Conservation (phyloP, 2,113 vertebrate genomes). For the Poecile atricapillus region DNA sequence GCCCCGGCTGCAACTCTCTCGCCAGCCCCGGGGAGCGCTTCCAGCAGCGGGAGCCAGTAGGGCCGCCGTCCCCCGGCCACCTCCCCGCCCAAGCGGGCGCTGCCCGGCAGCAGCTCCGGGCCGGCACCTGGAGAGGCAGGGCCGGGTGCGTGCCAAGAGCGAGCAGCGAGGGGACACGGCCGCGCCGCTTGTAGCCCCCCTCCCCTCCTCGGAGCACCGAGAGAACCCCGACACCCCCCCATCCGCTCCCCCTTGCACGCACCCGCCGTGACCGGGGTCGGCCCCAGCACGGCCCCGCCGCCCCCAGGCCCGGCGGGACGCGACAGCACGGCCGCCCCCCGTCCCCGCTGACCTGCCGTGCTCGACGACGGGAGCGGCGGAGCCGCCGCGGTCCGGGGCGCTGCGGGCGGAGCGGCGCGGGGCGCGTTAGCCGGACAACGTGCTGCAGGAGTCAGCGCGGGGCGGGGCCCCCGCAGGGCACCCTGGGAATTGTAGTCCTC, state of each 20-base stretch:
- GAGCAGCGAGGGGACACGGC: neutral
- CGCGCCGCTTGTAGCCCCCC: neutral
- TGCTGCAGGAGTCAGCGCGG: neutral
- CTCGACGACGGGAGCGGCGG: neutral
- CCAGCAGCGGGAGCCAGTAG: neutral
- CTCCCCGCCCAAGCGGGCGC: neutral
- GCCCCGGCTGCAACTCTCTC: neutral
- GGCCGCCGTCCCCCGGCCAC: neutral
- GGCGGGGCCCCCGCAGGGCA: neutral
- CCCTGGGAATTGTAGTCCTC: neutral
- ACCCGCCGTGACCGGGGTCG: neutral
- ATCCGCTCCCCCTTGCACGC: neutral
- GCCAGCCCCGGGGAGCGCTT: neutral
- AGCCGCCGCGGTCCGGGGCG: neutral
- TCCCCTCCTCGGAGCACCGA: neutral
- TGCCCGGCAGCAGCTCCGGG: neutral
- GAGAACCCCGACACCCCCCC: neutral
- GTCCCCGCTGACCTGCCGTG: neutral
- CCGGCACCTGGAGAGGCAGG: neutral
- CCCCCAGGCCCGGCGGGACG: neutral
- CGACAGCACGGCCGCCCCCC: neutral
- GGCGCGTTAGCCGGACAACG: neutral
- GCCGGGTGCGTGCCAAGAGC: too few relatives aligned
- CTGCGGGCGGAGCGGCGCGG: neutral
- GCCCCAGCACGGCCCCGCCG: neutral